These are phyloP conservation scores for Lathamus discolor DNA, from an alignment of 2,113 vertebrate genomes.

Conservation along the genomic window DNA sequence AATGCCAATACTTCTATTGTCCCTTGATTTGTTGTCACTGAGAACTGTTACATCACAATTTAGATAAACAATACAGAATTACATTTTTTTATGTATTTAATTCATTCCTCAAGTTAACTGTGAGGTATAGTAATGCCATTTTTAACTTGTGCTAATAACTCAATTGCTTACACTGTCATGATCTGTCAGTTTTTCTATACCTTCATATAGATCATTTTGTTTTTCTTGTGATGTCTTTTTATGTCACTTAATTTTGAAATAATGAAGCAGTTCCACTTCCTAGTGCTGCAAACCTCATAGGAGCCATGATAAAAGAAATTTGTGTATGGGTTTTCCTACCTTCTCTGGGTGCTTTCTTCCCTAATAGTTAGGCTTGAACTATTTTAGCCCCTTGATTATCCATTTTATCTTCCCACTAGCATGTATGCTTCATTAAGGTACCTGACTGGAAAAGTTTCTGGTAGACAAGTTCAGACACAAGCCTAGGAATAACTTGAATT, in stretches of 20 bases:
- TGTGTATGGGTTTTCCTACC: neutral
- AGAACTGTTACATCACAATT: neutral
- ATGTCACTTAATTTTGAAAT: neutral
- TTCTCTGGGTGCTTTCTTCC: neutral
- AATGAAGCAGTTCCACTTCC: neutral
- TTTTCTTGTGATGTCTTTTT: neutral
- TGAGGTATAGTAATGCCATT: neutral
- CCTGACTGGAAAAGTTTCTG: neutral
- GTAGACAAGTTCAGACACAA: neutral
- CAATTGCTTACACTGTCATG: neutral
- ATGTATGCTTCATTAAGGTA: neutral
- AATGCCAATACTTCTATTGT: neutral
- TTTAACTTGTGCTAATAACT: neutral
- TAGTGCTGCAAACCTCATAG: neutral
- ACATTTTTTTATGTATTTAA: neutral
- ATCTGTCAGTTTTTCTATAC: neutral
- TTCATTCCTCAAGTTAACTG: neutral
- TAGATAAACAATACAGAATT: neutral
- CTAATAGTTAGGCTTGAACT: neutral
- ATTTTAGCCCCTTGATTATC: neutral
- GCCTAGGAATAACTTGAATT: neutral
- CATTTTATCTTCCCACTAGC: neutral
- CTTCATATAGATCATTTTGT: neutral
- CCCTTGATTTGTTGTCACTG: neutral
- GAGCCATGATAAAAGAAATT: neutral